Base-by-base conservation (phyloP, 2,888 invertebrate genomes). In the Mesoligia furuncula region DNA sequence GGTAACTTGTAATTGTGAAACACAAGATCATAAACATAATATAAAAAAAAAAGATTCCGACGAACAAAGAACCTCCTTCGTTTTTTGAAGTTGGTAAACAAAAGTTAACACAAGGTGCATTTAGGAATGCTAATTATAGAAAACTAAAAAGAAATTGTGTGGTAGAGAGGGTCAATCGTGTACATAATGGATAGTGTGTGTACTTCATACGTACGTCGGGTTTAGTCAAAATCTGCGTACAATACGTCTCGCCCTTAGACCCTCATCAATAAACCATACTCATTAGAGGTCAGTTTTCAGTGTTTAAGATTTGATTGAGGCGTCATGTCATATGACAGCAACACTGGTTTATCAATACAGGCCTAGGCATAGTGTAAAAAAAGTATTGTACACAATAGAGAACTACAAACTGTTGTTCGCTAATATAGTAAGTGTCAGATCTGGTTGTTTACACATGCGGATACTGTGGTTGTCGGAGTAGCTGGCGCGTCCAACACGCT, bases 361-460 rank as follows among this genome's bases (percentile, higher is more conserved):
- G 61, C 8, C 54, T 11, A 45, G 17, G 61, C 51, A 27, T 39
- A 45, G 65, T 27, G 24, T 57, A 67, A 36, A 68, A 36, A 67
- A 65, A 42, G 15, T 45, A 67, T 78, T 57, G 74, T 81, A 78
- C 67, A 73, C 76, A 71, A 54, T 61, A 54, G 48, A 74, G n/a
- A 36, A 67, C 27, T 72, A 75, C 24, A 75, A 73, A 68, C 48
- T 57, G 72, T 59, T 68, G 54, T 72, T 62, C 20, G 59, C 65
- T 61, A 78, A 31, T 72, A 65, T 74, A 66, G 39, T 62, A 75
- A 15, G 79, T 88, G 81, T 85, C 68, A 75, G 64, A 76, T 79
- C 69, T 80, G 66, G 39, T 79, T 75, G 75, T 75, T 72, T 65
- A 76, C 68, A 73, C 87, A 88, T 88, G 88, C 87, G 70, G 42